Base-by-base conservation (phyloP, 2,797 vertebrate genomes). In the Acanthurus tractus region DNA sequence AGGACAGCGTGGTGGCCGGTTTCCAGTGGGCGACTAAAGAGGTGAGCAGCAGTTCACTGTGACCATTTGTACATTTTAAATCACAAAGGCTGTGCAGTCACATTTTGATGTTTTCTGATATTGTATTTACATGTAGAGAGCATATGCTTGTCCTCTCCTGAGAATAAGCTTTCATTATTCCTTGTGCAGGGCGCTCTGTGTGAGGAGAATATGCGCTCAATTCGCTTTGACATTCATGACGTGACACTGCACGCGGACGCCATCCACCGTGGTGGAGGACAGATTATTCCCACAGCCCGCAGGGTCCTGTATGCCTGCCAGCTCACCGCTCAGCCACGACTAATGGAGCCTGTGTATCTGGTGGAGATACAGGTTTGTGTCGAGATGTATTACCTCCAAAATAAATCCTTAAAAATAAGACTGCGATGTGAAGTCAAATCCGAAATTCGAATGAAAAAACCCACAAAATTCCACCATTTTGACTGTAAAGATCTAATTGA, bases 11-110 rank as follows among this genome's bases (percentile, higher is more conserved):
- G 63, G 97, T 98, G 80, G 97, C 98, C 0, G 97, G 97, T 22
- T 99, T 99, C 94, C 98, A 99, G 95, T 99, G 98, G 98, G 97
- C 98, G 2, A 96, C 97, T 0, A 99, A 99, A 87, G 97, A 99
- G 96, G 98, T 96, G 79, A 74, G 88, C 17, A 8, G 40, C 50
- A n/a, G 57, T 52, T 25, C 2, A 48, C 22, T 63, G 15, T 18
- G 14, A 34, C 2, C 46, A 2, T 3, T 50, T 15, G 49, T 40
- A 13, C 15, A 50, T 68, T 66, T 55, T 25, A 29, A 63, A 63
- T 65, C 0, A 4, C 4, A 25, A 22, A n/a, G 13, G 49, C 6
- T 34, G 20, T 45, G 1, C 45, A 1, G 25, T 45, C 12, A 17
- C 15, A 13, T 18, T 14, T 25, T 15, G 23, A 29, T 56, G 45